Conservation (phyloP, 1,140 invertebrate species). For the Neocloeon triangulifer region DNA sequence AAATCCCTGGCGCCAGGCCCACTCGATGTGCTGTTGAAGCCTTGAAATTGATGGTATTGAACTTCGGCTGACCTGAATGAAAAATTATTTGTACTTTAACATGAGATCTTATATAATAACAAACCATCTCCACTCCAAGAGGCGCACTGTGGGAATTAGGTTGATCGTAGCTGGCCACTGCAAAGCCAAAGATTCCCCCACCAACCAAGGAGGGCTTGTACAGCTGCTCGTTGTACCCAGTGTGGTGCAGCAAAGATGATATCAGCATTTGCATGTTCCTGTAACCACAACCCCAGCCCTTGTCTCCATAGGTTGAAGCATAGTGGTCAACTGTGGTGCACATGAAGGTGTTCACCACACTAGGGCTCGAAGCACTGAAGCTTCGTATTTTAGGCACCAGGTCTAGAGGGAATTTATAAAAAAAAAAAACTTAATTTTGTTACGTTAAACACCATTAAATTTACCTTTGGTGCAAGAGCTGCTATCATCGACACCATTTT, state of each 20-base stretch:
- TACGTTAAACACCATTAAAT: constrained; percentile 8
- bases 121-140: constrained; percentile 3
- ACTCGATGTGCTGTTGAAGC: constrained; percentile 62
- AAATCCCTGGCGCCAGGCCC: constrained; percentile 71
- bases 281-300: constrained; percentile 78
- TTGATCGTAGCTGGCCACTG: constrained; percentile 13
- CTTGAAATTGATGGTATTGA: constrained; percentile 64
- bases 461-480: constrained; percentile 48
- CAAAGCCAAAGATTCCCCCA: constrained; percentile 13
- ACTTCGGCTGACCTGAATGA: constrained; percentile 28
- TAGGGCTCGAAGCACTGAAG: constrained; percentile 38
- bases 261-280: constrained; percentile 78
- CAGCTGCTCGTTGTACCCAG: constrained; percentile 41
- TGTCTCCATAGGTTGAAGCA: constrained; percentile 64
- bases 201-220: constrained; percentile 19
- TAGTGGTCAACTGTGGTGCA: constrained; percentile 68
- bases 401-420: constrained; percentile 21
- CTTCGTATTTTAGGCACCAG: constrained; percentile 44
- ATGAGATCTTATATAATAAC: too few species aligned
- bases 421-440: constrained; percentile 8
- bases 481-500: constrained; percentile 58
- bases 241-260: constrained; percentile 43
- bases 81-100: too few species aligned
- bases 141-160: not conserved
- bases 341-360: constrained; percentile 40